Evolutionary conservation across 2,888 invertebrate species (phyloP).

Genomic region (Podotricha telesiphe): DNA sequence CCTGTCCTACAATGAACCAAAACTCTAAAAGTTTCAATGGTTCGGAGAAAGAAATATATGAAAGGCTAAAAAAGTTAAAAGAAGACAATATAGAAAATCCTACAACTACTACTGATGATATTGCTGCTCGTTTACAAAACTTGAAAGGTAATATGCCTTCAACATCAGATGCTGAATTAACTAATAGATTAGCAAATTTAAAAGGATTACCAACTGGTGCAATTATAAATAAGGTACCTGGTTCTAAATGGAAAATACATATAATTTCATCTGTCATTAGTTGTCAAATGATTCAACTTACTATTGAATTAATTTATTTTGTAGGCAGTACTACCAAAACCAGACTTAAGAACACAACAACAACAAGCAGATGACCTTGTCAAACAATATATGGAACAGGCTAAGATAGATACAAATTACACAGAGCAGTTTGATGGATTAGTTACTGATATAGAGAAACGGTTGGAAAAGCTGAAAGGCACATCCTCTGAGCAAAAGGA

Average conservation of each 20-base stretch:
- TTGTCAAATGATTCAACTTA: not conserved
- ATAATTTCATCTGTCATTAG: not conserved
- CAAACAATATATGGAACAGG: slow-evolving; percentile 82
- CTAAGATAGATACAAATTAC: slow-evolving; percentile 73
- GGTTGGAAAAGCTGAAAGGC: slow-evolving; percentile 63
- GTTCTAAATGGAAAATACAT: not conserved
- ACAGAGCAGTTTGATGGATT: slow-evolving; percentile 68
- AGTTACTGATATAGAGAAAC: slow-evolving; percentile 63
- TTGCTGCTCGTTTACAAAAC: slow-evolving; percentile 62
- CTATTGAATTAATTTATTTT: slow-evolving; percentile 13
- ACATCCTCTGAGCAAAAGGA: slow-evolving; percentile 33
- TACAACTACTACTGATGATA: slow-evolving; percentile 54
- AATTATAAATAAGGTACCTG: slow-evolving; percentile 58
- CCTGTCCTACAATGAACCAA: slow-evolving; percentile 40
- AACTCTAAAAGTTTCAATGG: slow-evolving; percentile 61
- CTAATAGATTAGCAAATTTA: slow-evolving; percentile 86
- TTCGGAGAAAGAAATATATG: slow-evolving; percentile 85
- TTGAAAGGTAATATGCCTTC: slow-evolving; percentile 67
- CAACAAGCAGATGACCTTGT: slow-evolving; percentile 89
- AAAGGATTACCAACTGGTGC: slow-evolving; percentile 80
- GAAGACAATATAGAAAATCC: slow-evolving; percentile 67
- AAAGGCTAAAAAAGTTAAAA: slow-evolving; percentile 87
- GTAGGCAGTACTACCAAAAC: slow-evolving; percentile 71
- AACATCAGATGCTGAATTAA: slow-evolving; percentile 86
- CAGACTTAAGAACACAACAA: slow-evolving; percentile 86